These are phyloP conservation scores for Alosa sapidissima DNA, from an alignment of 2,797 vertebrate genomes.

Conservation along the genomic window DNA sequence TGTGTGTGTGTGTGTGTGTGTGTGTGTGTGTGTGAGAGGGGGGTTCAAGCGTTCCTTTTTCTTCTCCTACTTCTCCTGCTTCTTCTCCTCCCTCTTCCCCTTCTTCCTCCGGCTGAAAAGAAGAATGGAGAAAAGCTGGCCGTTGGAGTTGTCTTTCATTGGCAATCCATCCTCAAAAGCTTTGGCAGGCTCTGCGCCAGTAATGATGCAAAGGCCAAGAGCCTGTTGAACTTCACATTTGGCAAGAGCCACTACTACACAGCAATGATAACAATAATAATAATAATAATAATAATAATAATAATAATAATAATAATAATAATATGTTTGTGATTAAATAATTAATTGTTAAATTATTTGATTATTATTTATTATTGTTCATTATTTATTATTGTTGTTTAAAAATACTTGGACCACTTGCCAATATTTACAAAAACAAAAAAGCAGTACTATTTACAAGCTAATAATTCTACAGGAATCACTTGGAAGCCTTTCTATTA, in stretches of 20 bases:
- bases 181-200: constrained; percentile 64
- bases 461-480: not conserved
- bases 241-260: constrained; percentile 43
- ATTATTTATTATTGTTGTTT: not conserved
- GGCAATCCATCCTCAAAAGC: constrained; percentile 73
- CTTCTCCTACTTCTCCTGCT: constrained; percentile 30
- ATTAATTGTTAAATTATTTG: not conserved
- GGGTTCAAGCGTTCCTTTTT: constrained; percentile 54
- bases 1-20: constrained; percentile 49
- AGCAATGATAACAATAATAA: not conserved
- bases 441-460: not conserved
- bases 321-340: not conserved
- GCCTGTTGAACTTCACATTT: constrained; percentile 66
- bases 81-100: constrained; percentile 44
- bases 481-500: not conserved
- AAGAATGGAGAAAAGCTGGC: constrained; percentile 73
- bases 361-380: not conserved
- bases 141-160: constrained; percentile 77
- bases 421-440: not conserved
- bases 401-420: not conserved
- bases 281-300: constrained; percentile 8
- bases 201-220: constrained; percentile 67
- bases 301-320: not conserved
- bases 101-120: constrained; percentile 66
- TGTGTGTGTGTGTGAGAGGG: constrained; percentile 41